Base-by-base conservation (phyloP, 2,113 vertebrate genomes). In the Neolamprologus sp. region DNA sequence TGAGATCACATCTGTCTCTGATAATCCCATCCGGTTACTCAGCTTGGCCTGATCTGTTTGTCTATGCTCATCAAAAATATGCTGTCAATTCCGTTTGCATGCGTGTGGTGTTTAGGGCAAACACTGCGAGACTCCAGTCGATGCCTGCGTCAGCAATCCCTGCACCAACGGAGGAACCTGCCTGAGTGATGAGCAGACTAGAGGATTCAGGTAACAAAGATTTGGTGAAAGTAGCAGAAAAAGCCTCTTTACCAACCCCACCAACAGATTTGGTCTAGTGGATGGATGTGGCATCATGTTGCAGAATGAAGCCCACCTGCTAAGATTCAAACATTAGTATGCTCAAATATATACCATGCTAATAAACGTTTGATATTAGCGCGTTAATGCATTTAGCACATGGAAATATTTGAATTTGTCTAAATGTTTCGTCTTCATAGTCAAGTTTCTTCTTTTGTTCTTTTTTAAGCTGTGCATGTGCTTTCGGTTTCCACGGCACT, bases 121-220 rank as follows among this genome's bases (percentile, higher is more conserved):
- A 93, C 94, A 97, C 96, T 99, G 99, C 0, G 98, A 98, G 87
- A 96, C 97, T 21, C 95, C 96, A 2, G 93, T 97, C 1, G 96
- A 98, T 9, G 90, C 96, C 31, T 99, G 99, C 60, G 93, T 97
- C 89, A 98, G 97, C 86, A 96, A 95, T 85, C 98, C 98, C 23
- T 99, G 99, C 16, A 95, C 95, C 65, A 98, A 99, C 0, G 97
- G 97, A 5, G 99, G 98, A 8, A 96, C 95, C 23, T 99, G 99
- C 87, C 95, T 96, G 21, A 96, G 94, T 47, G 96, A 96, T 0
- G 96, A 94, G 13, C 95, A 97, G 81, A 96, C 92, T 16, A 42
- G 90, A 0, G 89, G 95, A 6, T 99, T 97, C 96, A 97, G 91
- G 98, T 99, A 93, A 96, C 95, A n/a, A 11, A 3, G 0, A 11